phyloP scores from a whole-genome alignment of 2,797 vertebrate species.

The Momotus momota region DNA sequence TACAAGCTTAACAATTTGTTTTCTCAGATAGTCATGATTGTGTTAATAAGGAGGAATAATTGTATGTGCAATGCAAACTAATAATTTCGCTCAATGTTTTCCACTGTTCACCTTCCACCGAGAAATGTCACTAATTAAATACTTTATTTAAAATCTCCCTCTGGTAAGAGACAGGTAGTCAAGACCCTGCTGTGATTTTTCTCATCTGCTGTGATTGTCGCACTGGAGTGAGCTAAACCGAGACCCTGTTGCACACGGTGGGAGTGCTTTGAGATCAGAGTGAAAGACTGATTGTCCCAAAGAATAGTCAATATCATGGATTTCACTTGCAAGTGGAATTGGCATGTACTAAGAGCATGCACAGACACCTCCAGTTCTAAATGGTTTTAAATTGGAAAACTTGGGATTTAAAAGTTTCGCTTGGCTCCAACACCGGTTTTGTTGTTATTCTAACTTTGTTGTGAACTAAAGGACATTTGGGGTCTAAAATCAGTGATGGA shows the following conservation, averaged over 20 bases:
- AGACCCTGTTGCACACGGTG: neutral
- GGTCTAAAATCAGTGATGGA: neutral
- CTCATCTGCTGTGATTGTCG: neutral
- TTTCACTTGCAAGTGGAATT: neutral
- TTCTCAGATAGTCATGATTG: neutral
- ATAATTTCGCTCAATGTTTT: neutral
- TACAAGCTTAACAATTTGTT: slow-evolving; percentile 14
- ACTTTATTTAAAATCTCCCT: neutral
- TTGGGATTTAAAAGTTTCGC: neutral
- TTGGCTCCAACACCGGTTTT: neutral
- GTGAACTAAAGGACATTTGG: neutral
- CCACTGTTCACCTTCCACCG: neutral
- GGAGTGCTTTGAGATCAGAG: neutral
- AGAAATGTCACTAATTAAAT: neutral
- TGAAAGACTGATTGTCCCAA: neutral
- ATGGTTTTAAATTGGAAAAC: neutral
- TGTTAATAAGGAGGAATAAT: neutral
- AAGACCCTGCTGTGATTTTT: neutral
- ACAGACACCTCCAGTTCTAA: neutral
- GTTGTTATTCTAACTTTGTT: neutral
- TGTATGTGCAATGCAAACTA: neutral
- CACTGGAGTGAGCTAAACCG: neutral
- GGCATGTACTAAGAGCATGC: neutral
- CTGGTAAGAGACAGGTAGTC: neutral
- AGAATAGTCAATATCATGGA: neutral